These are phyloP conservation scores for Lepidochitona cinerea DNA, from an alignment of 2,888 invertebrate species.

Conservation along the genomic window DNA sequence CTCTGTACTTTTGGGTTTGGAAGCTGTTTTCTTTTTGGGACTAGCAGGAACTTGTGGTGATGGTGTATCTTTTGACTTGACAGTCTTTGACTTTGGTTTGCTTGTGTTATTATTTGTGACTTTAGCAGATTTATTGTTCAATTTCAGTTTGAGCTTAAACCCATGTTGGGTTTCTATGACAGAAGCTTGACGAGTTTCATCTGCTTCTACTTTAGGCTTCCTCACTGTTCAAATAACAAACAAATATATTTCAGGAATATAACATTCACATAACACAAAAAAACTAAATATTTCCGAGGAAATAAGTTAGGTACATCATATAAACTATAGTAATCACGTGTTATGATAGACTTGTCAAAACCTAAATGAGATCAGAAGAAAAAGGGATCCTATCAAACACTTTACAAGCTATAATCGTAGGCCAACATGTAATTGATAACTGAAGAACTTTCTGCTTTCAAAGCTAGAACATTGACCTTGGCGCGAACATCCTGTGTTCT, in stretches of 20 bases:
- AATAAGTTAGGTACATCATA: too few species aligned
- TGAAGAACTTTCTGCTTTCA: too few species aligned
- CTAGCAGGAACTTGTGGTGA: neutral
- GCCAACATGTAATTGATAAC: too few species aligned
- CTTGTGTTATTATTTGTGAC: neutral
- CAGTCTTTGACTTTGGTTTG: neutral
- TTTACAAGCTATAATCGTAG: too few species aligned
- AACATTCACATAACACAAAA: too few species aligned
- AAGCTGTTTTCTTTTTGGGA: neutral
- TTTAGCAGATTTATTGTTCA: neutral
- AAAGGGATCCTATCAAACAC: too few species aligned
- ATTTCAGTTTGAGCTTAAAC: neutral
- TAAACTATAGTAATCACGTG: too few species aligned
- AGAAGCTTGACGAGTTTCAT: neutral
- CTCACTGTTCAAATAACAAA: neutral
- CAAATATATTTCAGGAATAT: neutral
- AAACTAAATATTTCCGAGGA: too few species aligned
- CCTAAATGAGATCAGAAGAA: too few species aligned
- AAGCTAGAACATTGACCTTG: too few species aligned
- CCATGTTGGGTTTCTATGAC: neutral
- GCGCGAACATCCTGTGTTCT: too few species aligned
- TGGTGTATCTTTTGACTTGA: neutral
- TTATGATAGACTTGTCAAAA: too few species aligned
- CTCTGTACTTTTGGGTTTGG: neutral
- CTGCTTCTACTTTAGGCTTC: neutral